These are phyloP conservation scores for Triops cancriformis DNA, from an alignment of 1,140 invertebrate genomes.

Conservation along the genomic window DNA sequence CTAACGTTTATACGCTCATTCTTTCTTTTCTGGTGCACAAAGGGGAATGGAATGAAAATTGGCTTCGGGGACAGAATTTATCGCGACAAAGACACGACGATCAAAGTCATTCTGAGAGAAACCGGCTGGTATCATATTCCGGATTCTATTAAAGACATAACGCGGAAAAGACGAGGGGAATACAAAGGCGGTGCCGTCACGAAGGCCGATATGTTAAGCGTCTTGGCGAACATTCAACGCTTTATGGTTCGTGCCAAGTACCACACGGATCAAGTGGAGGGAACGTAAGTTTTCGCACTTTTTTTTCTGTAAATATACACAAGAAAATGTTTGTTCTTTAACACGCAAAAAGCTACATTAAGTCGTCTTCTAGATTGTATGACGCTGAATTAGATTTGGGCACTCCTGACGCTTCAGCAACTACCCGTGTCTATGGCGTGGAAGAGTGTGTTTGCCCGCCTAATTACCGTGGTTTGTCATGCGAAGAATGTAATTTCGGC, in stretches of 20 bases:
- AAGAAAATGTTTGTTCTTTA: not conserved
- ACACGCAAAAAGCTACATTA: not conserved
- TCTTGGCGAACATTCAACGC: constrained; percentile 67
- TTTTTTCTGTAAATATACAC: not conserved
- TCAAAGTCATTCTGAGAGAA: constrained; percentile 58
- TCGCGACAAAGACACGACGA: constrained; percentile 46
- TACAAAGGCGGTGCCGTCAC: constrained; percentile 56
- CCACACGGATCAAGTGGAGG: constrained; percentile 89
- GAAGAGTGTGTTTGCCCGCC: constrained; percentile 50
- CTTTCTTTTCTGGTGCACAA: constrained; percentile 20
- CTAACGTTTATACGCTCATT: constrained; percentile 27
- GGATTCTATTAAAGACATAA: constrained; percentile 50
- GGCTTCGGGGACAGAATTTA: constrained; percentile 59
- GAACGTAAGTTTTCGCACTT: constrained; percentile 45
- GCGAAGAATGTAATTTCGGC: constrained; percentile 73
- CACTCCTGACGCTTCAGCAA: constrained; percentile 34
- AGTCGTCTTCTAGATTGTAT: constrained; percentile 37
- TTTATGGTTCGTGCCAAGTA: constrained; percentile 82
- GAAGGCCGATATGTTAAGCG: constrained; percentile 68
- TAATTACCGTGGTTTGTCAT: constrained; percentile 68
- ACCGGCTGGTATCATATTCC: constrained; percentile 60
- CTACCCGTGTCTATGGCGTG: constrained; percentile 38
- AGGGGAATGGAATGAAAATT: constrained; percentile 49
- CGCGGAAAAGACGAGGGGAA: constrained; percentile 46
- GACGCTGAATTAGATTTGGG: constrained; percentile 44